These are phyloP conservation scores for Galeruca laticollis DNA, from an alignment of 2,888 invertebrate species.

Conservation along the genomic window DNA sequence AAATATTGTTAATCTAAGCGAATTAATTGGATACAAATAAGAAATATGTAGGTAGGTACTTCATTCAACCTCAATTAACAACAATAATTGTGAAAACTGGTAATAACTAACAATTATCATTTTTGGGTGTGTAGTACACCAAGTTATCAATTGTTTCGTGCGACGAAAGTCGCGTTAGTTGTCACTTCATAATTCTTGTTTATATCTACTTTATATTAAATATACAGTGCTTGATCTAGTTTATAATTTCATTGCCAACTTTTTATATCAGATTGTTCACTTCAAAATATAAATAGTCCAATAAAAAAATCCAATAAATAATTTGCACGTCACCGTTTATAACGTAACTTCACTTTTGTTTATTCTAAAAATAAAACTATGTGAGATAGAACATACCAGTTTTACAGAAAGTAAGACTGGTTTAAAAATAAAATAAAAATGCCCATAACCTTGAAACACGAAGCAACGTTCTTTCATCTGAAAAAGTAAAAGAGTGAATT, in stretches of 20 bases:
- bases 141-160: too few species aligned
- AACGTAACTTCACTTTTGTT: neutral
- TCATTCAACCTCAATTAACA: too few species aligned
- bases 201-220: neutral
- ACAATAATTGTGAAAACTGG: too few species aligned
- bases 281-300: conserved; percentile 6
- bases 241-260: conserved; percentile 10
- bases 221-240: conserved; percentile 4
- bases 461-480: neutral
- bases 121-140: too few species aligned
- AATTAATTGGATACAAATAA: too few species aligned
- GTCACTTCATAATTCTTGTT: neutral
- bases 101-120: too few species aligned
- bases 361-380: conserved; percentile 1
- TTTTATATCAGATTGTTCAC: neutral
- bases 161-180: too few species aligned
- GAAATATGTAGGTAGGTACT: too few species aligned
- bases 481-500: neutral
- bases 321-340: neutral
- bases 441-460: conserved; percentile 7
- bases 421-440: conserved; percentile 6
- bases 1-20: too few species aligned
- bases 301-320: neutral
- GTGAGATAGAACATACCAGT: conserved; percentile 4
- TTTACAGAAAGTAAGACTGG: conserved; percentile 19